Evolutionary conservation across 1,140 invertebrate species (phyloP).

Genomic region (Atopsyche davidsoni): DNA sequence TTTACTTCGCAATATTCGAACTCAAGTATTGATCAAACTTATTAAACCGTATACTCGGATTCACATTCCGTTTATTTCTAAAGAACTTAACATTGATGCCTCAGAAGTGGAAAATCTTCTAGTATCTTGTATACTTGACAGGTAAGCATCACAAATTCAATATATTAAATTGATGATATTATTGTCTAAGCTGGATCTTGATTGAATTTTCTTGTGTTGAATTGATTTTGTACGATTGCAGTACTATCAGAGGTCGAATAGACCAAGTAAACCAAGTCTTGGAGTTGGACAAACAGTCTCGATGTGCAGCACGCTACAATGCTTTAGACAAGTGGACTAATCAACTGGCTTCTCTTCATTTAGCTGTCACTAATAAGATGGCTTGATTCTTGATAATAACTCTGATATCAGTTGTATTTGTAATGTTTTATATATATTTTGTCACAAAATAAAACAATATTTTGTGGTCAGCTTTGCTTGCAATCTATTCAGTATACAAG

Average conservation of each 20-base stretch:
- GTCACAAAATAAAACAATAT: no score
- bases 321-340: constrained; percentile 95
- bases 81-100: constrained; percentile 94
- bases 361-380: constrained; percentile 86
- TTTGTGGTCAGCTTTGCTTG: no score
- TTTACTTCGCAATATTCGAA: constrained; percentile 92
- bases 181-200: neutral
- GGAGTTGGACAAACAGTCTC: constrained; percentile 76
- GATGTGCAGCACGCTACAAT: constrained; percentile 80
- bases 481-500: neutral
- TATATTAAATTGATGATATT: neutral
- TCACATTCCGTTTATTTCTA: constrained; percentile 96
- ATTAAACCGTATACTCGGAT: constrained; percentile 98
- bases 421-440: constrained; percentile 6
- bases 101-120: constrained; percentile 94
- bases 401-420: neutral
- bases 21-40: constrained; percentile 95
- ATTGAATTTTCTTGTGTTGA: neutral
- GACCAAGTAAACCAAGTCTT: constrained; percentile 96
- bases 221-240: constrained; percentile 39
- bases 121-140: constrained; percentile 98
- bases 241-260: constrained; percentile 93
- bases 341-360: constrained; percentile 82
- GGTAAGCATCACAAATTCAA: constrained; percentile 48
- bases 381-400: constrained; percentile 49